Percentiles rank a stretch among this genome's conserved stretches.
These are phyloP conservation scores for Misgurnus anguillicaudatus DNA, from an alignment of 2,113 vertebrate genomes.

Conservation along the genomic window DNA sequence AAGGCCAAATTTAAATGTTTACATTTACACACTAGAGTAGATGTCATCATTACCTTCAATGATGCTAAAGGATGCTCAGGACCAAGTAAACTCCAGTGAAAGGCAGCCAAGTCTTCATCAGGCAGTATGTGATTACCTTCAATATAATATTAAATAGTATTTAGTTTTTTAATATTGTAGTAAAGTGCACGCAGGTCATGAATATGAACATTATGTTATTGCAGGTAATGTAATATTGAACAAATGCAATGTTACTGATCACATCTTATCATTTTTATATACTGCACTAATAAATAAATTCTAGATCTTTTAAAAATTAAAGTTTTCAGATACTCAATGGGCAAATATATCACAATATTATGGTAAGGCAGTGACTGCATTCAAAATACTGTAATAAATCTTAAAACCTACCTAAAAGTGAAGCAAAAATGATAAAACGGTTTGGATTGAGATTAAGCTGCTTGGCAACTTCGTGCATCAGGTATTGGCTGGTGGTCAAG, in stretches of 20 bases:
- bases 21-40: not conserved
- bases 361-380: no score
- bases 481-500: constrained; percentile 95
- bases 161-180: constrained; percentile 44
- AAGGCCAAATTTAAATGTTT: no score
- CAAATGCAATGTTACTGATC: not conserved
- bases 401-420: constrained; percentile 86
- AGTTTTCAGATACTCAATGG: no score
- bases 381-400: no score
- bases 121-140: constrained; percentile 96
- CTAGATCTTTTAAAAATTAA: no score
- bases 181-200: not conserved
- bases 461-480: constrained; percentile 96
- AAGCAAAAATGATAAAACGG: constrained; percentile 92
- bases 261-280: not conserved
- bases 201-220: not conserved
- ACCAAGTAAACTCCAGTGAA: constrained; percentile 97
- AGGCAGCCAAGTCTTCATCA: constrained; percentile 98
- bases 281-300: not conserved
- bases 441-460: constrained; percentile 93
- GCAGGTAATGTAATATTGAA: no score
- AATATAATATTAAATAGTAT: constrained; percentile 51
- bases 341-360: not conserved
- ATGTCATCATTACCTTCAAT: constrained; percentile 83
- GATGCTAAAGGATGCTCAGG: constrained; percentile 95